These are phyloP conservation scores for Apteryx mantelli DNA, from an alignment of 2,113 vertebrate species.

Conservation along the genomic window DNA sequence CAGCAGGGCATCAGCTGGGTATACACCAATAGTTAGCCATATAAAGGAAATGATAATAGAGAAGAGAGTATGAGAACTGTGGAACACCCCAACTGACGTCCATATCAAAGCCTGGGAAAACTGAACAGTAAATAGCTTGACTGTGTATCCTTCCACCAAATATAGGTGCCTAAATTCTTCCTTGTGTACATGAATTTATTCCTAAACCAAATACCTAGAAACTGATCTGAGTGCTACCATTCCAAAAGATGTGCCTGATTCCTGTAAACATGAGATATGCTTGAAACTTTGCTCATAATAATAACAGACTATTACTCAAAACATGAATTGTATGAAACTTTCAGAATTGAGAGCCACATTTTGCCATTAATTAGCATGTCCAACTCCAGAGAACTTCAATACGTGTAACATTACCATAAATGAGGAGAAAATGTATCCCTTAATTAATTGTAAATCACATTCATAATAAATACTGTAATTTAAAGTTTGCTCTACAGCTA, in stretches of 20 bases:
- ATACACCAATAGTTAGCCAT: background rate
- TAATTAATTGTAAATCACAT: conserved; percentile 38
- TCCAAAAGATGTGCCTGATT: background rate
- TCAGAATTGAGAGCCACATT: background rate
- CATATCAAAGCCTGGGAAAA: background rate
- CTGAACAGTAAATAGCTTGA: background rate
- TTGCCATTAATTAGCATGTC: conserved; percentile 7
- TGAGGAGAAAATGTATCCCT: conserved; percentile 1
- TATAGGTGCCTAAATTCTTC: background rate
- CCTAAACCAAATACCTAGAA: background rate
- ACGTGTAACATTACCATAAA: background rate
- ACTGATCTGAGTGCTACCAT: background rate
- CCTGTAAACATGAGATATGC: background rate
- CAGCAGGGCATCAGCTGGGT: background rate
- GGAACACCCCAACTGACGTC: background rate
- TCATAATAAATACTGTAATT: conserved; percentile 56
- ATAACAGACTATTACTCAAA: background rate
- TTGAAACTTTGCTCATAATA: background rate
- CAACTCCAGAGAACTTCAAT: conserved; percentile 15
- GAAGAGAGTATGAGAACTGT: background rate
- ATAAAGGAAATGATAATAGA: background rate
- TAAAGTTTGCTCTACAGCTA: conserved; percentile 35
- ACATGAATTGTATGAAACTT: background rate
- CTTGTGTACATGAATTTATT: background rate
- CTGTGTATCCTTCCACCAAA: background rate